Evolutionary conservation across 2,888 invertebrate genomes (phyloP).

Genomic region (Barypeithes pellucidus): DNA sequence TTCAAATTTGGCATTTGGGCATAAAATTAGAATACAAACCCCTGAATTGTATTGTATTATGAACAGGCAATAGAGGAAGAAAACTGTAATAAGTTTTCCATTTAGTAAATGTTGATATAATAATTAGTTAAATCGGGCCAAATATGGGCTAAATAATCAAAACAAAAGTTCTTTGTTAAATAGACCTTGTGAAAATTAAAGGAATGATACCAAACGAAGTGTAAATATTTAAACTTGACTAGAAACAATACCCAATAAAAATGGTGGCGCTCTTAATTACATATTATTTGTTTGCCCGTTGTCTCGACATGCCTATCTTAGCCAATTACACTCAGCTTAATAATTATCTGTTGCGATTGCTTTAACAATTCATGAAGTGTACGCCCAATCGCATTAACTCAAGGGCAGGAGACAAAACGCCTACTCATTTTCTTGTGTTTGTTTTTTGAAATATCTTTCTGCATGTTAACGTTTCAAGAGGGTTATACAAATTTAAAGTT

Average conservation of each 20-base stretch:
- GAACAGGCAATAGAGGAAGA: no score
- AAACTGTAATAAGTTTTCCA: no score
- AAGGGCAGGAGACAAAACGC: constrained; percentile 30
- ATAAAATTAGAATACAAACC: no score
- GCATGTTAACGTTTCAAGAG: neutral
- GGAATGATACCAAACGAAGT: constrained; percentile 40
- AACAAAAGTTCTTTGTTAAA: constrained; percentile 24
- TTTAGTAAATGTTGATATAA: neutral
- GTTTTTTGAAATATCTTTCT: constrained; percentile 22
- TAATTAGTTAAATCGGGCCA: neutral
- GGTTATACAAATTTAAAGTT: neutral
- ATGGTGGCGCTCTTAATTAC: constrained; percentile 53
- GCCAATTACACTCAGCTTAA: constrained; percentile 48
- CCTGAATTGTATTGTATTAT: no score
- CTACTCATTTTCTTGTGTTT: constrained; percentile 29
- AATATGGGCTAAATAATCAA: neutral
- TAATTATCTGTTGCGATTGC: constrained; percentile 45
- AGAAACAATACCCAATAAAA: constrained; percentile 51
- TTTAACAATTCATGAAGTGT: constrained; percentile 36
- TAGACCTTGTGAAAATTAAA: constrained; percentile 48
- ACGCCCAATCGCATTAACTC: constrained; percentile 43
- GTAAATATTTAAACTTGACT: constrained; percentile 50
- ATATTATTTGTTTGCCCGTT: constrained; percentile 51
- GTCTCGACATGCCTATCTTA: constrained; percentile 43
- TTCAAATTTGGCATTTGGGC: no score